Evolutionary conservation across 2,113 vertebrate species (phyloP).

Genomic region (Rhagologus leucostigma): DNA sequence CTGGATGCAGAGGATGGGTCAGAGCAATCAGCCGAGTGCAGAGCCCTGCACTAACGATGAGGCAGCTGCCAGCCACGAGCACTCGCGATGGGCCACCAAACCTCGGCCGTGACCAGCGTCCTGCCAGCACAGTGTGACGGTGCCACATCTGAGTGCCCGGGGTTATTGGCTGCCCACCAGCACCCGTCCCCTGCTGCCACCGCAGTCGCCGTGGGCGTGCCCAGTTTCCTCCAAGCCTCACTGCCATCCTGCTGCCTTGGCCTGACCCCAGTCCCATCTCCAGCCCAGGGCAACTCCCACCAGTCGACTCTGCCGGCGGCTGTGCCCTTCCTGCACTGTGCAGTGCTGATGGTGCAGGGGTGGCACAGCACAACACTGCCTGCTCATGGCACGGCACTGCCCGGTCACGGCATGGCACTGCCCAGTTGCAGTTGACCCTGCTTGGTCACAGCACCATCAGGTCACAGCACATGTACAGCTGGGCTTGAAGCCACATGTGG

Average conservation of each 20-base stretch:
- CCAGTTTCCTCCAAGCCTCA: not conserved
- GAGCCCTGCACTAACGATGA: accelerated
- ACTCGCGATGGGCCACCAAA: accelerated
- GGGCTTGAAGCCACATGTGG: not conserved
- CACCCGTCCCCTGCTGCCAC: not conserved
- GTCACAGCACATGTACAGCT: accelerated
- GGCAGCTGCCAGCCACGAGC: not conserved
- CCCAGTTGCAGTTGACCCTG: not conserved
- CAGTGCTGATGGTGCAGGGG: not conserved
- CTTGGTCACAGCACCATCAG: accelerated
- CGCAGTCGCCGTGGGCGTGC: accelerated
- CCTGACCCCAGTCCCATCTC: not conserved
- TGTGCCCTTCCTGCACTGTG: accelerated
- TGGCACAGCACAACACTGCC: not conserved
- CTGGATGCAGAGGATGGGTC: accelerated
- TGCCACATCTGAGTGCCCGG: not conserved
- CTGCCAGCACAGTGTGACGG: accelerated
- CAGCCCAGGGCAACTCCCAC: not conserved
- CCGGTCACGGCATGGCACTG: not conserved
- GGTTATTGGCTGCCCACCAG: not conserved
- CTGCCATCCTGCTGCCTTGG: not conserved
- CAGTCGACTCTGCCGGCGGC: accelerated
- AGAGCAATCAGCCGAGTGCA: accelerated
- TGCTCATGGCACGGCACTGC: not conserved
- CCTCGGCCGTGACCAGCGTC: accelerated